Conservation (phyloP, 2,113 vertebrate species). For the Oriolus oriolus region DNA sequence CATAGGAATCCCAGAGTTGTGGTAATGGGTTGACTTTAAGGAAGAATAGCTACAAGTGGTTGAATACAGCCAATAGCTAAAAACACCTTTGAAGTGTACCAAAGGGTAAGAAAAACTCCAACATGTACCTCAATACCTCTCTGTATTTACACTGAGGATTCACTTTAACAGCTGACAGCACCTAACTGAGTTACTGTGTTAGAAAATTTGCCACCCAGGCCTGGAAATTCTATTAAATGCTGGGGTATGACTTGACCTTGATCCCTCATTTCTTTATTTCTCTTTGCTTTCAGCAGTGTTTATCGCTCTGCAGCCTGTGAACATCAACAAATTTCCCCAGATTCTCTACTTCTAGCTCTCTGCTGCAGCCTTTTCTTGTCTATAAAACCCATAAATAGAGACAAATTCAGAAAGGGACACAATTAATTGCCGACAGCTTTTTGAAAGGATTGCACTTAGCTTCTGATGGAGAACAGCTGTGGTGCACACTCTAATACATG, state of each 20-base stretch:
- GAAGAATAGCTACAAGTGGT: neutral
- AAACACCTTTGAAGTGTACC: neutral
- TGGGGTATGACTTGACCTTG: neutral
- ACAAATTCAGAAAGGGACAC: constrained; percentile 32
- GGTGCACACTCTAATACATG: constrained; percentile 14
- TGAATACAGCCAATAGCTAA: neutral
- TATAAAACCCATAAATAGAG: constrained; percentile 32
- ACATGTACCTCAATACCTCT: neutral
- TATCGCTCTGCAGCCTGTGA: neutral
- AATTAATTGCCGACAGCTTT: constrained; percentile 53
- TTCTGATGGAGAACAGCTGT: constrained; percentile 58
- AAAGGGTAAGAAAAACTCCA: neutral
- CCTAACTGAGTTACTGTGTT: neutral
- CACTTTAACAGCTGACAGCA: neutral
- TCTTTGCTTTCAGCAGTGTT: neutral
- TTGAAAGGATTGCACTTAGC: constrained; percentile 44
- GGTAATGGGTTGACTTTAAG: neutral
- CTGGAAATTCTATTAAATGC: neutral
- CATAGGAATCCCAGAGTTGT: neutral
- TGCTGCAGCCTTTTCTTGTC: neutral
- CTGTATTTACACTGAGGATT: neutral
- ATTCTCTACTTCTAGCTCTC: neutral
- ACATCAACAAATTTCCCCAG: neutral
- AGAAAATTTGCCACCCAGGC: neutral
- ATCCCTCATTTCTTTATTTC: neutral